Evolutionary conservation across 2,113 vertebrate genomes (phyloP).

Genomic region (Chrysemys picta): DNA sequence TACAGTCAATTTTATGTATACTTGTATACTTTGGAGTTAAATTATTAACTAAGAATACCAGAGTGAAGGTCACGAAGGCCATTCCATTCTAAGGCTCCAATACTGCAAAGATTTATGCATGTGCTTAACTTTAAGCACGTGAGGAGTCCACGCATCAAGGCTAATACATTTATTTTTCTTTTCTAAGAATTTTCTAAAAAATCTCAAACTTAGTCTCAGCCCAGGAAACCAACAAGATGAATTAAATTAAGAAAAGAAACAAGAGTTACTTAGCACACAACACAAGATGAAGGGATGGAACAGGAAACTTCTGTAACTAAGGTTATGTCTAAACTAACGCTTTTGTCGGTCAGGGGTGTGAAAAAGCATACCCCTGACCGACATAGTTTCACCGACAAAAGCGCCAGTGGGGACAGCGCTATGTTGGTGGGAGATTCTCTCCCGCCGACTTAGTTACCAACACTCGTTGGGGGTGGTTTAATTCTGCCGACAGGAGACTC

Average conservation of each 20-base stretch:
- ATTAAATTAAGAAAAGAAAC: not conserved
- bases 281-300: not conserved
- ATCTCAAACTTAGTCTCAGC: not conserved
- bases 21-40: not conserved
- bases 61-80: not conserved
- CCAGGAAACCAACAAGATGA: not conserved
- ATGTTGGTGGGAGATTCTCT: too few species aligned
- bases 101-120: not conserved
- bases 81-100: not conserved
- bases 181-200: not conserved
- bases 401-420: too few species aligned
- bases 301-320: not conserved
- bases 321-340: too few species aligned
- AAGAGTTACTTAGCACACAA: too few species aligned
- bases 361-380: too few species aligned
- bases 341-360: too few species aligned
- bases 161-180: not conserved
- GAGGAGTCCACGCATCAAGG: not conserved
- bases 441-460: too few species aligned
- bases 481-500: too few species aligned
- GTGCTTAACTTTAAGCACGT: not conserved
- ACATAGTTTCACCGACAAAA: too few species aligned
- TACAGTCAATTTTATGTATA: not conserved
- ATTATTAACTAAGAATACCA: not conserved
- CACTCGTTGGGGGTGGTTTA: too few species aligned